Conservation (phyloP, 2,113 vertebrate species). For the Myotis davidii region DNA sequence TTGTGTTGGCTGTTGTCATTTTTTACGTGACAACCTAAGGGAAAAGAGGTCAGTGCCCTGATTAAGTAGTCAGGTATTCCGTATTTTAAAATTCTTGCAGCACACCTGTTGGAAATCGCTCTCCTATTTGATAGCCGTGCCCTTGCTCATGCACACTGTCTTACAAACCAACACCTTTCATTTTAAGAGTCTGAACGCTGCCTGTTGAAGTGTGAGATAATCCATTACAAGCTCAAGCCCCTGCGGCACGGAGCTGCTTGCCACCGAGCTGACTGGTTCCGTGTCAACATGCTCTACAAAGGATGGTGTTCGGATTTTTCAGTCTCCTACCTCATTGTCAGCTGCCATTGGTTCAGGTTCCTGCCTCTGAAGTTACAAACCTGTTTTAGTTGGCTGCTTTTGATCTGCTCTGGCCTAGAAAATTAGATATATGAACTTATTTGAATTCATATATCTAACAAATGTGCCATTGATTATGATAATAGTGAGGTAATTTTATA, state of each 20-base stretch:
- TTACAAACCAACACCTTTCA: not conserved
- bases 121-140: not conserved
- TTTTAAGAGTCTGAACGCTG: not conserved
- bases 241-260: not conserved
- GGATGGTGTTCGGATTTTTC: not conserved
- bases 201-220: not conserved
- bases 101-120: not conserved
- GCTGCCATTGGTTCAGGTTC: not conserved
- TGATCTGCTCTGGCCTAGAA: not conserved
- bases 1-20: not conserved
- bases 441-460: not conserved
- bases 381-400: not conserved
- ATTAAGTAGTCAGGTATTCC: not conserved
- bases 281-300: not conserved
- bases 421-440: not conserved
- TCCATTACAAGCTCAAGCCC: not conserved
- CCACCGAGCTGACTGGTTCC: not conserved
- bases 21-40: not conserved
- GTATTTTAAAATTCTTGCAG: not conserved
- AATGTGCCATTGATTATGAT: not conserved
- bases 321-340: not conserved
- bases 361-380: not conserved
- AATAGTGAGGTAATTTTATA: not conserved
- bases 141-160: not conserved
- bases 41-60: not conserved